Evolutionary conservation across 2,113 vertebrate species (phyloP), one percentile per base, ranked within the genome.

Genomic region (Sylvia atricapilla): DNA sequence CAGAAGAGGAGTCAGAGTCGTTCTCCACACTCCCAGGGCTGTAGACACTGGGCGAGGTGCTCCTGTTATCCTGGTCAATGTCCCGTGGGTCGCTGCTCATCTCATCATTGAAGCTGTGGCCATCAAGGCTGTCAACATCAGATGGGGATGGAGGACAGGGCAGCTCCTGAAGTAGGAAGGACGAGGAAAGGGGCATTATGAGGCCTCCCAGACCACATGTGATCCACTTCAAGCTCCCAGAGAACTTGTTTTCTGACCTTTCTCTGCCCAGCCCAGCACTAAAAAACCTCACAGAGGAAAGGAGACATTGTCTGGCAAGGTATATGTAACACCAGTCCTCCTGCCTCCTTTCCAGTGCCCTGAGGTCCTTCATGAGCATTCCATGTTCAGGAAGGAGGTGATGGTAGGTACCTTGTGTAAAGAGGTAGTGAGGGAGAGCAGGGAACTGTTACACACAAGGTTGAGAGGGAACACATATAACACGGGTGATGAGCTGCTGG

Each of bases 31-130:
- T 99, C 44, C 99, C 99, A 9, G 99, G 98, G 83, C 99, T 99
- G 93, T 99, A 99, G 92, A 99, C 98, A 46, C 99, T 99, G 39
- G 99, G 99, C 1, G 99, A 99, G 14, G 99, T 99, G 98, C 99
- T 99, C 77, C 99, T 98, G 98, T 99, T 99, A 94, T 99, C 99
- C 98, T 99, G 99, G 98, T 99, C 99, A 81, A 99, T 99, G 85
- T 99, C 99, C 77, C 99, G 97, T 44, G 99, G 99, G 89, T 99
- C 99, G 59, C 99, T 99, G 97, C 99, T 98, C 91, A 98, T 99
- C 89, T 99, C 99, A 84, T 99, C 99, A 3, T 99, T 99, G 96
- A 99, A 97, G 97, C 99, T 99, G 90, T 99, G 98, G 49, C 99
- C 99, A 31, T 99, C 99, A 47, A 99, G 98, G 93, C 99, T 99